Conservation (phyloP, 2,797 vertebrate genomes). For the Heteromormyrus szaboi region DNA sequence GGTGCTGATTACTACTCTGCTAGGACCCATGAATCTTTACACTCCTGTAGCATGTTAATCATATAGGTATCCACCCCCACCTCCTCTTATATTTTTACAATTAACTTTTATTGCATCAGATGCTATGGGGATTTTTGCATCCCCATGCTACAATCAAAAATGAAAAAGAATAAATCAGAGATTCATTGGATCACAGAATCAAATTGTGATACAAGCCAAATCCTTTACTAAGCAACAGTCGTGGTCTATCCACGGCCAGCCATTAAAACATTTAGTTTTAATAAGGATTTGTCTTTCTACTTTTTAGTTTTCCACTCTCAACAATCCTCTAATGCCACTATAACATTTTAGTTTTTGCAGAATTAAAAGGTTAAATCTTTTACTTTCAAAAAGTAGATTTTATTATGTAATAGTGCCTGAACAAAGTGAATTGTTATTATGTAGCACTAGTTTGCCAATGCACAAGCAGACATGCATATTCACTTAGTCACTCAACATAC, state of each 20-base stretch:
- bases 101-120: conserved; percentile 25
- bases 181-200: background rate
- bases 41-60: conserved; percentile 23
- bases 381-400: conserved; percentile 46
- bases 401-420: conserved; percentile 59
- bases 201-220: background rate
- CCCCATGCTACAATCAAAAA: background rate
- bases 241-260: background rate
- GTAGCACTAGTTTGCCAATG: conserved; percentile 48
- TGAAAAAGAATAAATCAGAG: background rate
- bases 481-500: background rate
- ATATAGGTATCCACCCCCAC: background rate
- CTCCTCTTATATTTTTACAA: conserved; percentile 24
- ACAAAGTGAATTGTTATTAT: conserved; percentile 56
- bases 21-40: background rate
- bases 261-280: background rate
- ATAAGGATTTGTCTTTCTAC: background rate
- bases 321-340: conserved; percentile 58
- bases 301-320: conserved; percentile 24
- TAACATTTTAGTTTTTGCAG: conserved; percentile 38
- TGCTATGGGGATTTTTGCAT: background rate
- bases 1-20: background rate
- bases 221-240: background rate
- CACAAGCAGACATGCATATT: conserved; percentile 14
- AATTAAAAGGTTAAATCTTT: conserved; percentile 44